Conservation (phyloP, 2,888 invertebrate genomes). For the Drosophila parthenogenetica region DNA sequence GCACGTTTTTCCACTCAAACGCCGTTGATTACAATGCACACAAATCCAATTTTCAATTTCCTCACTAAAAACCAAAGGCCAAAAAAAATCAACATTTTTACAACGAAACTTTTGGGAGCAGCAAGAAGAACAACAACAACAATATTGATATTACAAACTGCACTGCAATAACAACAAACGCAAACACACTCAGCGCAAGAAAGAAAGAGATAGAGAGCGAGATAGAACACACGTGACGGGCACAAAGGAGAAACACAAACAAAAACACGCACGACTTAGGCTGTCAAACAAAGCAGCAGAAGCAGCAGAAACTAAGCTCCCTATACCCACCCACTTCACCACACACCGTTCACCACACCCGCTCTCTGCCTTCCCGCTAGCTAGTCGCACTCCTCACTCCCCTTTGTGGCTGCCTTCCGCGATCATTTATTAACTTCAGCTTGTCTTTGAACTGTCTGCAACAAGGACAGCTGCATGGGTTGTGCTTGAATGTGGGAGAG, state of each 20-base stretch:
- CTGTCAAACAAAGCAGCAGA: constrained; percentile 45
- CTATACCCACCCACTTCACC: neutral
- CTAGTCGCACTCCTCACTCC: neutral
- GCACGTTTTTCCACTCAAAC: constrained; percentile 26
- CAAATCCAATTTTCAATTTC: constrained; percentile 47
- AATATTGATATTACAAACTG: constrained; percentile 62
- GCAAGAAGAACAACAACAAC: constrained; percentile 33
- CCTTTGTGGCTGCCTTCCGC: constrained; percentile 13
- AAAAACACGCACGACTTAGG: constrained; percentile 62
- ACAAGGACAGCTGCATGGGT: constrained; percentile 50
- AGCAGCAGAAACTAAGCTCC: constrained; percentile 2
- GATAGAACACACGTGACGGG: constrained; percentile 40
- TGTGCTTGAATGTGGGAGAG: neutral
- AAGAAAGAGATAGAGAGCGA: constrained; percentile 1
- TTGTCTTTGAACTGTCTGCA: constrained; percentile 57
- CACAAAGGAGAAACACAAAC: constrained; percentile 42
- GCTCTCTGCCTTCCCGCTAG: neutral
- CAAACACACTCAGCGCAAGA: constrained; percentile 42
- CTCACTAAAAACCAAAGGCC: constrained; percentile 29
- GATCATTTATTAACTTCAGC: constrained; percentile 77
- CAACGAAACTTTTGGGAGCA: constrained; percentile 31
- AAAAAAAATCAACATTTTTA: constrained; percentile 21
- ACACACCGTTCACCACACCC: neutral
- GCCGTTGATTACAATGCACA: constrained; percentile 34
- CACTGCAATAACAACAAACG: constrained; percentile 57